Base-by-base conservation (phyloP, 2,113 vertebrate genomes). In the Forbesichthys agassizii region DNA sequence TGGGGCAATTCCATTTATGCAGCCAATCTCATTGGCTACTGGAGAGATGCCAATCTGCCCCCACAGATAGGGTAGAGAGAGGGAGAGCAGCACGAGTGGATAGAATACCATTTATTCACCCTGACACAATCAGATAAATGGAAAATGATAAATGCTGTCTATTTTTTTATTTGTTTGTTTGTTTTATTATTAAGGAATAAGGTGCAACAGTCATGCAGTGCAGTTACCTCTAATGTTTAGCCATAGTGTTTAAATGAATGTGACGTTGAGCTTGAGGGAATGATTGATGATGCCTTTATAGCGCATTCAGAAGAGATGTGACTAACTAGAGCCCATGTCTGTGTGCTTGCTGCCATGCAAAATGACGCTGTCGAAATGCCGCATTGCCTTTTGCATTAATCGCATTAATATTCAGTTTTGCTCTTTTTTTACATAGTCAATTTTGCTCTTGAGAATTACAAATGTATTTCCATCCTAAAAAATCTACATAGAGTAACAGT, bases 61-160 rank as follows among this genome's bases (percentile, higher is more conserved):
- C 84, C 78, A 56, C 74, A 86, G 88, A 88, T 73, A 85, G 78
- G 84, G 62, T 82, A 71, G 75, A 81, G 81, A 86, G 74, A 73
- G 74, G 73, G 83, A 68, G 68, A 79, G 77, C 62, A 79, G 64
- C 48, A 74, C 55, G 82, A 84, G 67, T 9, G 20, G 73, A 66
- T 70, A 61, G 77, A 85, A 84, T 79, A 85, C 82, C 85, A 80
- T 91, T 91, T 89, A 90, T 89, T 88, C 86, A 88, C 84, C 84
- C 84, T 88, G 88, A 88, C 88, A 88, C 80, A 88, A 91, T 91
- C 88, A 89, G 87, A 90, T 90, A 87, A 88, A 85, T 76, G 75
- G 88, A 76, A 88, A 88, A 88, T 88, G 91, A 91, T 91, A 80
- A 88, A 91, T 90, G 81, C 74, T 82, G 71, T 84, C 84, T 78